Evolutionary conservation across 2,797 vertebrate species (phyloP).

Genomic region (Malacoraja senta): DNA sequence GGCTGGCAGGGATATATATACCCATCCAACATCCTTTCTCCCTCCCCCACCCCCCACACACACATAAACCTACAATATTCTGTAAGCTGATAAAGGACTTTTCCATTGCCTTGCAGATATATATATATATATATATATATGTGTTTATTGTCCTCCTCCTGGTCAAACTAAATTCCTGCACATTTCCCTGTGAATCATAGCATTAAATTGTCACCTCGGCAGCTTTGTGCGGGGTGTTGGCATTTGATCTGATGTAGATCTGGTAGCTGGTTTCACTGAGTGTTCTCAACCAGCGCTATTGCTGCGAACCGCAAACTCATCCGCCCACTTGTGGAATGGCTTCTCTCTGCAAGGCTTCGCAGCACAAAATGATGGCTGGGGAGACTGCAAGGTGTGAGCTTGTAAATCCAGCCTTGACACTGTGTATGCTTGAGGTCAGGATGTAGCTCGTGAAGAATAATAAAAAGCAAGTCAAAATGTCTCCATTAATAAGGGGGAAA

Average conservation of each 20-base stretch:
- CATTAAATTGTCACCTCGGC: no score
- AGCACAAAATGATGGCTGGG: neutral
- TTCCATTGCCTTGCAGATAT: no score
- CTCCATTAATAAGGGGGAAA: neutral
- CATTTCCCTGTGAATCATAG: neutral
- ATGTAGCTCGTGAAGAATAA: neutral
- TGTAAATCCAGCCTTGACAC: neutral
- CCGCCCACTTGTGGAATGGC: neutral
- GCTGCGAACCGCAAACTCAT: neutral
- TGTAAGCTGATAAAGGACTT: no score
- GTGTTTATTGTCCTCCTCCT: no score
- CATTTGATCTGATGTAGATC: no score
- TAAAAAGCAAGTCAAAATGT: neutral
- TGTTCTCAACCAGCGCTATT: neutral
- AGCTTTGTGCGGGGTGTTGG: neutral
- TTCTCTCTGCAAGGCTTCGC: neutral
- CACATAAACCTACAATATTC: no score
- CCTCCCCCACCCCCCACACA: no score
- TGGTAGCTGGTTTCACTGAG: neutral
- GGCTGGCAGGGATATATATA: no score
- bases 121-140: no score
- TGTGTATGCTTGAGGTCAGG: neutral
- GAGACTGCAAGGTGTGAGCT: neutral
- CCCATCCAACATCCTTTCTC: no score
- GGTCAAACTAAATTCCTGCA: no score